Percentiles rank a stretch among this genome's conserved stretches.
Evolutionary conservation across 2,888 invertebrate species (phyloP).

Genomic region (Synanthedon myopaeformis): DNA sequence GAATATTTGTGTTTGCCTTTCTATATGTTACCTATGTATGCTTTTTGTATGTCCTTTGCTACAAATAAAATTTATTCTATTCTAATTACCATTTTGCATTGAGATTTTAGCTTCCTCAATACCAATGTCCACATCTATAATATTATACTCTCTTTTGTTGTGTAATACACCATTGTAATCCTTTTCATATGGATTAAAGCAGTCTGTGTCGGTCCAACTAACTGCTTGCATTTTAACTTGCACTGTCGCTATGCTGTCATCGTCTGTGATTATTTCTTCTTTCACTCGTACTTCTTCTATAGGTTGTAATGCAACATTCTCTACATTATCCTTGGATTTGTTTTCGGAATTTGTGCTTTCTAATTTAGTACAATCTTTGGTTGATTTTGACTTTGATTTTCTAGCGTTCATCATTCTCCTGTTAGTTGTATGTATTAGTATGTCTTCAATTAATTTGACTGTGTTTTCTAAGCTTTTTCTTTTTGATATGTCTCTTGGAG

Average conservation of each 20-base stretch:
- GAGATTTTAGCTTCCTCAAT: constrained; percentile 26
- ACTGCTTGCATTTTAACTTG: constrained; percentile 26
- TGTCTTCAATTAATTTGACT: constrained; percentile 45
- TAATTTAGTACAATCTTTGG: background rate
- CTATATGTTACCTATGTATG: too few species aligned
- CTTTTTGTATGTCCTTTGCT: too few species aligned
- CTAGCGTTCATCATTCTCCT: too few species aligned
- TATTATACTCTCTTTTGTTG: constrained; percentile 13
- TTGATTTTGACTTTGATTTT: background rate
- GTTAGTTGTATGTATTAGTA: constrained; percentile 27
- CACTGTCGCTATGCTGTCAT: background rate
- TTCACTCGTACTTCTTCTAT: constrained; percentile 6
- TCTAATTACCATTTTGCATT: constrained; percentile 28
- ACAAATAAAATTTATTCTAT: too few species aligned
- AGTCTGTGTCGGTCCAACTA: constrained; percentile 22
- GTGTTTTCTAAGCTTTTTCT: constrained; percentile 48
- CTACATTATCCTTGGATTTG: background rate
- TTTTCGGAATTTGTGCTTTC: background rate
- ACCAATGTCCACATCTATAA: constrained; percentile 33
- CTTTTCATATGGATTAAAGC: constrained; percentile 28
- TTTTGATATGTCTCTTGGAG: constrained; percentile 22
- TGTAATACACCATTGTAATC: constrained; percentile 30
- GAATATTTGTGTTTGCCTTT: too few species aligned
- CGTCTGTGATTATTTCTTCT: constrained; percentile 4
- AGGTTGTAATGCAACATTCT: constrained; percentile 5